These are phyloP conservation scores for Oligia strigilis DNA, from an alignment of 2,888 invertebrate species.

Conservation along the genomic window DNA sequence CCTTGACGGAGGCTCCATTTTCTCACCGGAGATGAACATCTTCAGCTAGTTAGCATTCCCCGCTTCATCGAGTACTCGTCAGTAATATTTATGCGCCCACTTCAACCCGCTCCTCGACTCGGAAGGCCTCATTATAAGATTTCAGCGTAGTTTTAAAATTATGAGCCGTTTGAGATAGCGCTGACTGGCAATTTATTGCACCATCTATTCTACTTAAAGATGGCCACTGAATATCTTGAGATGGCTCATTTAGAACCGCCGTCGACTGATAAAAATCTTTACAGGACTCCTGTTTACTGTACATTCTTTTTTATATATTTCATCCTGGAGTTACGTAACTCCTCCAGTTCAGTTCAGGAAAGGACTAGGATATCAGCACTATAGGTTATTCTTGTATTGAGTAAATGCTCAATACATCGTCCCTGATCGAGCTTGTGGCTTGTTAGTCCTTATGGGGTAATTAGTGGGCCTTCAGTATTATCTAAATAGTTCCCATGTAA, in stretches of 20 bases:
- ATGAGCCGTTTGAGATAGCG: slow-evolving; percentile 75
- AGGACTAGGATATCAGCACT: slow-evolving; percentile 59
- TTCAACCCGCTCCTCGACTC: slow-evolving; percentile 73
- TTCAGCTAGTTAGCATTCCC: slow-evolving; percentile 74
- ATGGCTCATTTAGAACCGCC: slow-evolving; percentile 58
- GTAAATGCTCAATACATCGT: slow-evolving; percentile 24
- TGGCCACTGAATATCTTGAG: slow-evolving; percentile 64
- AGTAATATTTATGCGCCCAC: slow-evolving; percentile 80
- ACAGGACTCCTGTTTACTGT: slow-evolving; percentile 60
- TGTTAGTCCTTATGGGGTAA: slow-evolving; percentile 45
- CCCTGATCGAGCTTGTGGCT: slow-evolving; percentile 48
- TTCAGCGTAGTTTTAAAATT: slow-evolving; percentile 81
- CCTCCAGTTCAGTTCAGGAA: slow-evolving; percentile 62
- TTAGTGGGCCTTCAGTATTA: slow-evolving; percentile 71
- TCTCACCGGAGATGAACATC: slow-evolving; percentile 65
- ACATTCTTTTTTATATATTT: slow-evolving; percentile 71
- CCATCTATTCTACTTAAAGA: slow-evolving; percentile 70
- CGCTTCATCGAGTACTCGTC: slow-evolving; percentile 74
- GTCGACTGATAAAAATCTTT: slow-evolving; percentile 57
- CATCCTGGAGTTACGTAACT: slow-evolving; percentile 76
- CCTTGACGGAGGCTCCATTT: slow-evolving; percentile 44
- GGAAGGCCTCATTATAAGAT: slow-evolving; percentile 81
- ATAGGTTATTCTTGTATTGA: slow-evolving; percentile 19
- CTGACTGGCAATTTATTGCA: slow-evolving; percentile 76
- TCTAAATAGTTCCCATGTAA: slow-evolving; percentile 78